Percentiles rank a stretch among this genome's conserved stretches.
phyloP scores from a whole-genome alignment of 2,888 invertebrate species.

The Gastracanthus pulcherrimus region DNA sequence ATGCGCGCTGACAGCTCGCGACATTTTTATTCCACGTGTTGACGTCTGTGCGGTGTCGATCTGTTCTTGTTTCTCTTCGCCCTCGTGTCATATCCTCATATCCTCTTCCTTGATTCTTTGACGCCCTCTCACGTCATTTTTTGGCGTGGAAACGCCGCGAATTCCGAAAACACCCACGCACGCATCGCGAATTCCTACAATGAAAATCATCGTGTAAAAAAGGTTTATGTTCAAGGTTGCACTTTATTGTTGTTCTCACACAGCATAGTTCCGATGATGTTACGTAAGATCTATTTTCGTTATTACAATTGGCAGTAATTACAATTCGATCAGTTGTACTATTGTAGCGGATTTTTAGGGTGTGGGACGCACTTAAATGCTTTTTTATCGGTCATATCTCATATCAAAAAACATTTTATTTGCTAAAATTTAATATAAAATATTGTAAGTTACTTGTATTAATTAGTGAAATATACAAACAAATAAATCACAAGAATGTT shows the following conservation, averaged over 20 bases:
- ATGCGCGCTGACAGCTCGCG: constrained; percentile 20
- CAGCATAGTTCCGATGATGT: background rate
- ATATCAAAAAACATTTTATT: no score
- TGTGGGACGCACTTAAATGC: no score
- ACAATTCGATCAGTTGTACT: background rate
- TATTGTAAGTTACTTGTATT: no score
- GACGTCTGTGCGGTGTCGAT: constrained; percentile 11
- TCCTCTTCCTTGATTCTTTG: no score
- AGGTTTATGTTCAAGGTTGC: background rate
- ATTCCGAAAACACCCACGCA: background rate
- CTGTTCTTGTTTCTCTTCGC: background rate
- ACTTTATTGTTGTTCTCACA: background rate
- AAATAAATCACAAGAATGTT: no score
- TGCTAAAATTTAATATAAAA: no score
- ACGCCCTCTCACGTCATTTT: no score
- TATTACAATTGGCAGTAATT: background rate
- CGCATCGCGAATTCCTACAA: background rate
- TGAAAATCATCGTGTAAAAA: background rate
- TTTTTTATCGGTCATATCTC: no score
- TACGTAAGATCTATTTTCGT: constrained; percentile 4
- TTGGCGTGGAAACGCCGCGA: background rate
- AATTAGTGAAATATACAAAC: no score
- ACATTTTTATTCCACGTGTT: constrained; percentile 33
- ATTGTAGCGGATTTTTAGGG: background rate
- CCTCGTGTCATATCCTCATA: background rate